Percentiles rank a stretch among this genome's conserved stretches.
These are phyloP conservation scores for Monopis laevigella DNA, from an alignment of 2,888 invertebrate genomes.

Conservation along the genomic window DNA sequence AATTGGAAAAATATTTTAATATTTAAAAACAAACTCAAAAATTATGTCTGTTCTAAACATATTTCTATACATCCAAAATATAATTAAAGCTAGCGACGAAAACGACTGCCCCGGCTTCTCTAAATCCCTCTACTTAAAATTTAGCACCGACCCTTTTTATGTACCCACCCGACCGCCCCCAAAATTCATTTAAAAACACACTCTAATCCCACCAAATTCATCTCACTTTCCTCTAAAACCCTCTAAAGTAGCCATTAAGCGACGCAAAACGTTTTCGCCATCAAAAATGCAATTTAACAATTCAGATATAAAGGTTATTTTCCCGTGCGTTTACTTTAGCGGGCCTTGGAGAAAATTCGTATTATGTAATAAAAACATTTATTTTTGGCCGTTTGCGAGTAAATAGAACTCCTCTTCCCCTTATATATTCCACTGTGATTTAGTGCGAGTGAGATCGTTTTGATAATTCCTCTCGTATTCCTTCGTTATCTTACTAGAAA, in stretches of 20 bases:
- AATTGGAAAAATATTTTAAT: too few relatives aligned
- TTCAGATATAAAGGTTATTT: conserved; percentile 24
- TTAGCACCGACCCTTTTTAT: conserved; percentile 58
- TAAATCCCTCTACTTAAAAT: conserved; percentile 65
- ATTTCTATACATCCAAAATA: too few relatives aligned
- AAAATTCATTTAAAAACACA: conserved; percentile 26
- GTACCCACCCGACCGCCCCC: conserved; percentile 30
- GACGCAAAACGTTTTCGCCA: too few relatives aligned
- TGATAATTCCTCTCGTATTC: conserved; percentile 65
- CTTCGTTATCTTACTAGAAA: conserved; percentile 61
- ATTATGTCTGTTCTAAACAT: too few relatives aligned
- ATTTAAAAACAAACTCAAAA: too few relatives aligned
- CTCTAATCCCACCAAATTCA: conserved; percentile 23
- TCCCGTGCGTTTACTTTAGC: conserved; percentile 25
- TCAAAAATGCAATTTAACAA: conserved; percentile 22
- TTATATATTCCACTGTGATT: conserved; percentile 54
- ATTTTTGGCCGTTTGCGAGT: conserved; percentile 62
- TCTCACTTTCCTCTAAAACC: conserved; percentile 21
- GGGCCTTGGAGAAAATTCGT: conserved; percentile 59
- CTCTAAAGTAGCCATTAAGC: conserved; percentile 1
- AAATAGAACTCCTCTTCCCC: conserved; percentile 61
- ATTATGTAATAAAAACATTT: conserved; percentile 67
- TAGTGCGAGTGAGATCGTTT: conserved; percentile 63
- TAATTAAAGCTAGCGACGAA: conserved; percentile 25
- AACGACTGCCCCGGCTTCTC: conserved; percentile 33